Base-by-base conservation (phyloP, 2,797 vertebrate genomes). In the Acanthurus tractus region DNA sequence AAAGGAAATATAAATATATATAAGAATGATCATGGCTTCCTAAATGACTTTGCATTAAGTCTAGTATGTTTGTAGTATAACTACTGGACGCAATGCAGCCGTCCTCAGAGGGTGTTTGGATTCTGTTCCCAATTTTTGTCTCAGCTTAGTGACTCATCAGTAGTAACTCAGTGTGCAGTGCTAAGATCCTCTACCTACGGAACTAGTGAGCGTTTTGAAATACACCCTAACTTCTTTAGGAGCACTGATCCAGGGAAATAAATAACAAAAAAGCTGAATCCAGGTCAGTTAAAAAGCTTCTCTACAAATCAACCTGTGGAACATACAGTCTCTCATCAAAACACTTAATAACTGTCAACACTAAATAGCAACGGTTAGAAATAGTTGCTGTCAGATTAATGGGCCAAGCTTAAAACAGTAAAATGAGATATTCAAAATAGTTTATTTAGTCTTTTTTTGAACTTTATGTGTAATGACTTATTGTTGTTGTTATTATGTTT, bases 71-170 rank as follows among this genome's bases (percentile, higher is more conserved):
- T 2, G 3, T 11, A 8, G 23, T 13, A 18, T 54, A 18, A 22
- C 1, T n/a, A 54, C 53, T n/a, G 3, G 34, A n/a, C 25, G 45
- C 38, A 61, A 42, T 11, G n/a, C 22, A 44, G n/a, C 34, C 34
- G 25, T 36, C 13, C 14, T 36, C 8, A 40, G 6, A 40, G 25
- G 25, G 25, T 25, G 25, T 25, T 25, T 2, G 25, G 25, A 25
- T 25, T 25, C 34, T 12, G 40, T n/a, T 15, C 29, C 18, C 20
- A 63, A 20, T 8, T 4, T 15, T 29, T 22, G 63, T 40, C 20
- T 65, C 20, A 36, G 63, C 48, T 53, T 36, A 25, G 50, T 40
- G 63, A 53, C 12, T 64, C 46, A 63, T 40, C 8, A 38, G 8
- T 20, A 12, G 6, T 8, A 20, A 40, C 25, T 52, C 62, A 23